Evolutionary conservation across 2,797 vertebrate genomes (phyloP), one percentile per base, ranked within the genome.

Genomic region (Synanceia verrucosa): DNA sequence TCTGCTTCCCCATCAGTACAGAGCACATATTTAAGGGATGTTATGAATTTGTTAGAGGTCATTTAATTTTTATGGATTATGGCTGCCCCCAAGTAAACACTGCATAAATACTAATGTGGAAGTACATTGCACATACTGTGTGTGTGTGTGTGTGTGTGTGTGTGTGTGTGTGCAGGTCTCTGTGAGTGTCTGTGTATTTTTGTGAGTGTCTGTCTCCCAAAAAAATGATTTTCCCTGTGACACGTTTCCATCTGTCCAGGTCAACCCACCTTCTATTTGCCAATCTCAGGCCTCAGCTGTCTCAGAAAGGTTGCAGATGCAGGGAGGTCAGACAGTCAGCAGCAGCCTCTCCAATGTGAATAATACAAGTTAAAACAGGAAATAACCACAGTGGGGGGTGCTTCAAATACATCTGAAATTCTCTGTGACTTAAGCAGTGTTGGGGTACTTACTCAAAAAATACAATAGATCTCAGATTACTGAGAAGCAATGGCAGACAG

Each of bases 1-100:
- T 29, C 55, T 21, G 34, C 33, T 63, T 60, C 26, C 34, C 43
- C 1, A 12, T 51, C 6, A 39, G 16, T 24, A 52, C 18, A 34
- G 47, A 16, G 28, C n/a, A 61, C 39, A 68, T 65, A 52, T 66
- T 43, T 2, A 72, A 31, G 52, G 12, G 36, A 47, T 56, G 51
- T 19, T 10, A 50, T 52, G 37, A 41, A 69, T 75, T 39, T 57
- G 2, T 10, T 53, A 58, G 28, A 61, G 18, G 43, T 57, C 12
- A 37, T 53, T 76, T 18, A n/a, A 68, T 43, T 63, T 51, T 77
- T 3, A 74, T 61, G 16, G 43, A 60, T 70, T 44, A 58, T 44
- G n/a, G 34, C 18, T 50, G 14, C 33, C 41, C 19, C 44, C 18
- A 57, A 70, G 43, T 55, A 52, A 78, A 81, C 23, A 59, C 18